Evolutionary conservation across 2,888 invertebrate species (phyloP).

Genomic region (Zaprionus lineosus): DNA sequence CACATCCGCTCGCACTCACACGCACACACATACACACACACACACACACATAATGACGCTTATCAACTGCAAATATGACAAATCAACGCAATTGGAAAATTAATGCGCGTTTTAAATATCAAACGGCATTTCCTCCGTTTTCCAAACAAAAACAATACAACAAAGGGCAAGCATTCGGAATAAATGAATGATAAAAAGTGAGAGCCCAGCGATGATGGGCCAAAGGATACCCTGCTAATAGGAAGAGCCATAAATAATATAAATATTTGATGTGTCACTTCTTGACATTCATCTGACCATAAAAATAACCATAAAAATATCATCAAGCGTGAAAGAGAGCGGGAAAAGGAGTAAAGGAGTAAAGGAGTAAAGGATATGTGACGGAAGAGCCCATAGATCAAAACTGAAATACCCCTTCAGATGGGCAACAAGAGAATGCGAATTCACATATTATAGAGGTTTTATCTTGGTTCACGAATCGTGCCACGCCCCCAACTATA

Average conservation of each 20-base stretch:
- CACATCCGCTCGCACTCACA: background rate
- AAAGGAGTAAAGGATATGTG: too few relatives aligned
- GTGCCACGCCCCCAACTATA: background rate
- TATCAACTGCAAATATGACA: slow-evolving; percentile 47
- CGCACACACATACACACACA: background rate
- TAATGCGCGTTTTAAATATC: slow-evolving; percentile 21
- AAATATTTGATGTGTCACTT: too few relatives aligned
- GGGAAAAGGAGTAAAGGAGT: too few relatives aligned
- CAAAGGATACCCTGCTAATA: background rate
- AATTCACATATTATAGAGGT: too few relatives aligned
- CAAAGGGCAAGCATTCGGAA: background rate
- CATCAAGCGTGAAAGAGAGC: too few relatives aligned
- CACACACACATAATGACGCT: slow-evolving; percentile 27
- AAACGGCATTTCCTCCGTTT: slow-evolving; percentile 1
- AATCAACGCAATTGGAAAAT: slow-evolving; percentile 42
- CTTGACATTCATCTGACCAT: too few relatives aligned
- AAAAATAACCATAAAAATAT: too few relatives aligned
- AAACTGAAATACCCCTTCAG: too few relatives aligned
- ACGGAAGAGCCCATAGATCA: too few relatives aligned
- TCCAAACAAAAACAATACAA: background rate
- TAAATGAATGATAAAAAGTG: background rate
- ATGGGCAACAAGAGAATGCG: too few relatives aligned
- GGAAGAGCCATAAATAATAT: background rate
- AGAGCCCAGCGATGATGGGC: background rate
- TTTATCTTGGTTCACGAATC: too few relatives aligned